Evolutionary conservation across 2,113 vertebrate species (phyloP), one percentile per base, ranked within the genome.

Genomic region (Scophthalmus maximus): DNA sequence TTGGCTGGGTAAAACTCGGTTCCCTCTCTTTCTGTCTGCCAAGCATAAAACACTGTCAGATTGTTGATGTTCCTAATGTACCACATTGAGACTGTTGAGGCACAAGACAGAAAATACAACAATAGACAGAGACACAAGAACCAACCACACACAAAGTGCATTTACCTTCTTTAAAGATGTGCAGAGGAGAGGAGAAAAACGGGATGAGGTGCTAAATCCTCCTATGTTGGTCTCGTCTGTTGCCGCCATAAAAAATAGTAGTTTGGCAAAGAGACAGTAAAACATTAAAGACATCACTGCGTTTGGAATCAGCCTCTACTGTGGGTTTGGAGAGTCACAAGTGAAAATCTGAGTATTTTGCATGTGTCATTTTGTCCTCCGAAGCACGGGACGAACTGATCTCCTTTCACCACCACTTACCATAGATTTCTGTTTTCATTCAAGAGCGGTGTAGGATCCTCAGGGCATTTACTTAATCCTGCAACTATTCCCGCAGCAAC

Each of bases 361-460:
- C 75, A 65, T 61, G 30, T 76, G 76, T 68, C 44, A 59, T 23
- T 68, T 74, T 61, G 27, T 69, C 58, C 62, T 74, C 64, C 76
- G 72, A 79, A 65, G 49, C 57, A 9, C 0, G 11, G 42, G 34
- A 65, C 2, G 18, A 64, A 59, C 56, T 53, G 63, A 72, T 76
- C 44, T 57, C 17, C 40, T 83, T 81, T 83, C 67, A 63, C 53
- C 62, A 38, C 42, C 44, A 64, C 34, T 38, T 47, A 25, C 12
- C 15, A 25, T 73, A 55, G 29, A 46, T 55, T 70, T 82, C 34
- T 68, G 62, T 57, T 91, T 79, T 42, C 30, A 59, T 36, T 79
- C 55, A 71, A 57, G n/a, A 30, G 22, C 4, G 47, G 46, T 67
- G 38, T 23, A 20, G n/a, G 10, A 36, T 72, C 53, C 32, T 69